phyloP scores from a whole-genome alignment of 2,113 vertebrate genomes.

The Aplodontia rufa region DNA sequence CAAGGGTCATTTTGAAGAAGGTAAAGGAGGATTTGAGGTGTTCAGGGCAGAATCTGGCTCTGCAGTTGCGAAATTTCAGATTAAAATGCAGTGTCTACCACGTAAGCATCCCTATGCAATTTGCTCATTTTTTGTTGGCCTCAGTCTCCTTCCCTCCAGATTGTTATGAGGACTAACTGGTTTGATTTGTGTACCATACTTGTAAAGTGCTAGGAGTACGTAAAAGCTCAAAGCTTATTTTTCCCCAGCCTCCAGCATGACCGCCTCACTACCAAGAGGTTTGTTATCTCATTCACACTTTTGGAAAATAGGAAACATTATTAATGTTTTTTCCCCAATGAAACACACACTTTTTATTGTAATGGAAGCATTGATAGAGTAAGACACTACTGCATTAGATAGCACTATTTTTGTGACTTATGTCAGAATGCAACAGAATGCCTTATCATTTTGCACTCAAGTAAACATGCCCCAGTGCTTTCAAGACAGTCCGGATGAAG shows the following conservation, averaged over 20 bases:
- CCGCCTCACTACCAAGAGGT: background rate
- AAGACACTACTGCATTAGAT: background rate
- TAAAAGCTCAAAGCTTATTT: background rate
- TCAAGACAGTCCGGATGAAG: background rate
- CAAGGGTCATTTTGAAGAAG: background rate
- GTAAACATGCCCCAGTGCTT: background rate
- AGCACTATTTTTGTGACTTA: background rate
- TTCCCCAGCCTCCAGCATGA: accelerated
- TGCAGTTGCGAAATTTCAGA: background rate
- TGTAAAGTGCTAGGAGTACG: background rate
- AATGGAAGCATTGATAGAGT: background rate
- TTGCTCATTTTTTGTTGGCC: background rate
- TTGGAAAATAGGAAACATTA: background rate
- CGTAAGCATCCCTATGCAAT: background rate
- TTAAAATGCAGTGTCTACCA: background rate
- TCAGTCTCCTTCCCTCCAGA: background rate
- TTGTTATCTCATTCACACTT: background rate
- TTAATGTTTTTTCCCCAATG: background rate
- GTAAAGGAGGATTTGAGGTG: background rate
- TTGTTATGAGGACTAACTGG: background rate
- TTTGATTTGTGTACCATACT: background rate
- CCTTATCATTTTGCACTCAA: background rate
- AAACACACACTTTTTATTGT: background rate
- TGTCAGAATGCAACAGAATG: background rate
- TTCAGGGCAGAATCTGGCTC: background rate